phyloP scores from a whole-genome alignment of 2,113 vertebrate genomes.

The Sturnus vulgaris region DNA sequence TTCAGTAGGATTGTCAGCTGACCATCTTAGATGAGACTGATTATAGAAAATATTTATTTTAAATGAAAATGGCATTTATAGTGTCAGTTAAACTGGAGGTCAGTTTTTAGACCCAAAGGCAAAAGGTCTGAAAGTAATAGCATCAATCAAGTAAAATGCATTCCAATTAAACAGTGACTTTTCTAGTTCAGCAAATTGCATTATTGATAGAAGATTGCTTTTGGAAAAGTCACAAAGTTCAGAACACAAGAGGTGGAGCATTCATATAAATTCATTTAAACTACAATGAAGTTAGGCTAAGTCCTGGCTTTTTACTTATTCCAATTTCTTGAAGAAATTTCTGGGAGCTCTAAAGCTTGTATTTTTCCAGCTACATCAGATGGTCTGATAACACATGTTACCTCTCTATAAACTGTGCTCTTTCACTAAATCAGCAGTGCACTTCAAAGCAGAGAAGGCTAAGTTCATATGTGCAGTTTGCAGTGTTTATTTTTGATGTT shows the following conservation, averaged over 20 bases:
- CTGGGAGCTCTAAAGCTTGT: neutral
- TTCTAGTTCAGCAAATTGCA: neutral
- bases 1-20: neutral
- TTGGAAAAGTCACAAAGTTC: neutral
- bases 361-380: neutral
- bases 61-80: neutral
- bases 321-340: neutral
- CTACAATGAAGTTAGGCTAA: neutral
- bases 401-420: neutral
- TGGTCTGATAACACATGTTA: neutral
- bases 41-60: neutral
- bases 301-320: neutral
- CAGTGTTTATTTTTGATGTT: neutral
- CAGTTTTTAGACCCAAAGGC: neutral
- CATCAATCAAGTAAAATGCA: neutral
- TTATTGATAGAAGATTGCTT: neutral
- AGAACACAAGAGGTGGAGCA: neutral
- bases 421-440: neutral
- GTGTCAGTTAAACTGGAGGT: neutral
- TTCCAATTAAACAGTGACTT: neutral
- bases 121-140: neutral
- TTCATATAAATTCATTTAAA: neutral
- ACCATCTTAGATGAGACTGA: neutral
- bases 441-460: neutral
- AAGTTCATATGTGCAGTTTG: neutral